Evolutionary conservation across 1,140 invertebrate genomes (phyloP).

Genomic region (Ceratina australensis): DNA sequence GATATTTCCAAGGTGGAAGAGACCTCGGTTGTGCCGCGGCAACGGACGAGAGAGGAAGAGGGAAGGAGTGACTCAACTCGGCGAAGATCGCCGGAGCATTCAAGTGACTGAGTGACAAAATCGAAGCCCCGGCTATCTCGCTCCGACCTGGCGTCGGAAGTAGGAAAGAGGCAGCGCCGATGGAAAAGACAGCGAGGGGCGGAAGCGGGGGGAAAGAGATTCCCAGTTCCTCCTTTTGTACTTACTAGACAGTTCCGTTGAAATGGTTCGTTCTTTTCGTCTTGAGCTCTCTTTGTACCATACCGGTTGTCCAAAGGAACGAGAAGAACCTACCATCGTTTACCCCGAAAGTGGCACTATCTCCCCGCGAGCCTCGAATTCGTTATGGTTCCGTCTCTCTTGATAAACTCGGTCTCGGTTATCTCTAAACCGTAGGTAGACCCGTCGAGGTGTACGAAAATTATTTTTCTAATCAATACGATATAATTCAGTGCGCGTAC

Average conservation of each 20-base stretch:
- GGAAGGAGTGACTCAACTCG: too few species aligned
- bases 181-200: not conserved
- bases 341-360: not conserved
- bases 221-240: slow-evolving; percentile 6
- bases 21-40: not conserved
- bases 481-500: too few species aligned
- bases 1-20: slow-evolving; percentile 59
- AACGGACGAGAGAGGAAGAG: slow-evolving; percentile 13
- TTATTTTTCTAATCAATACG: too few species aligned
- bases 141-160: not conserved
- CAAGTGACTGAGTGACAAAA: slow-evolving; percentile 47
- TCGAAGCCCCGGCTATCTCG: slow-evolving; percentile 10
- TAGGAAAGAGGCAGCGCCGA: not conserved
- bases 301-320: not conserved
- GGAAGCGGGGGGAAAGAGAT: not conserved
- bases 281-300: not conserved
- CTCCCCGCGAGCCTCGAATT: not conserved
- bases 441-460: too few species aligned
- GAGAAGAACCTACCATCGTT: slow-evolving; percentile 1
- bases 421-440: too few species aligned
- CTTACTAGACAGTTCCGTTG: slow-evolving; percentile 11
- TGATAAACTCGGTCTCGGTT: too few species aligned
- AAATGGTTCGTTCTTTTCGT: slow-evolving; percentile 12
- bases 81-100: slow-evolving; percentile 41
- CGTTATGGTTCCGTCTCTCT: too few species aligned